Conservation (phyloP, 2,113 vertebrate genomes). For the Excalfactoria chinensis region DNA sequence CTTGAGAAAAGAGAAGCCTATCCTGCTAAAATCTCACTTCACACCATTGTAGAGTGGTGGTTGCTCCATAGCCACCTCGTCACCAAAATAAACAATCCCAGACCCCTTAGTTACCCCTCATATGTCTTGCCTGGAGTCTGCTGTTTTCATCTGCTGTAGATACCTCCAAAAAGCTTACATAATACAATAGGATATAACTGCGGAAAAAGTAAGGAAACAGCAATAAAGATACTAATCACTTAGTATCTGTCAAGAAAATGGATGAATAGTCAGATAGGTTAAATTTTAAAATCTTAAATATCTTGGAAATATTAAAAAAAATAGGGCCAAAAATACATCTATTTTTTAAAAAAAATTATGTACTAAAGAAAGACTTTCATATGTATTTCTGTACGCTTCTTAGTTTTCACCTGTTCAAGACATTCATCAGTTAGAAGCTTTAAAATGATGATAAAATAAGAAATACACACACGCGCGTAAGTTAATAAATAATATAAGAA, state of each 20-base stretch:
- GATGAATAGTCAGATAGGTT: not conserved
- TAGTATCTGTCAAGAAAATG: not conserved
- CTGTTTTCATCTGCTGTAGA: not conserved
- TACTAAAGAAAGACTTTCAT: not conserved
- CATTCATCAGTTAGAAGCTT: slow-evolving; percentile 1
- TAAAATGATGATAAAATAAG: slow-evolving; percentile 47
- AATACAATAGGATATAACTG: not conserved
- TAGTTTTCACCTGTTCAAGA: not conserved
- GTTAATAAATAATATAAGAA: slow-evolving; percentile 56
- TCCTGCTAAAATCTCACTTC: not conserved
- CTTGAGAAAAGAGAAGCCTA: not conserved
- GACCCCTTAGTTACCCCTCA: not conserved
- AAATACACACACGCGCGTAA: slow-evolving; percentile 23
- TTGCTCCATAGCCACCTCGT: not conserved
- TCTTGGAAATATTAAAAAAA: not conserved
- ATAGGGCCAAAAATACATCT: not conserved
- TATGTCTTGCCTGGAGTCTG: not conserved
- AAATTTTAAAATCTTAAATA: not conserved
- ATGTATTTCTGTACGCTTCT: not conserved
- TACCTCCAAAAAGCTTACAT: not conserved
- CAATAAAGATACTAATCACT: not conserved
- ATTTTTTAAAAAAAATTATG: no score
- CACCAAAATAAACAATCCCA: not conserved
- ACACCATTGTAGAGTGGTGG: not conserved
- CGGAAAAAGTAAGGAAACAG: not conserved